Base-by-base conservation (phyloP, 2,113 vertebrate species). In the Carassius auratus region DNA sequence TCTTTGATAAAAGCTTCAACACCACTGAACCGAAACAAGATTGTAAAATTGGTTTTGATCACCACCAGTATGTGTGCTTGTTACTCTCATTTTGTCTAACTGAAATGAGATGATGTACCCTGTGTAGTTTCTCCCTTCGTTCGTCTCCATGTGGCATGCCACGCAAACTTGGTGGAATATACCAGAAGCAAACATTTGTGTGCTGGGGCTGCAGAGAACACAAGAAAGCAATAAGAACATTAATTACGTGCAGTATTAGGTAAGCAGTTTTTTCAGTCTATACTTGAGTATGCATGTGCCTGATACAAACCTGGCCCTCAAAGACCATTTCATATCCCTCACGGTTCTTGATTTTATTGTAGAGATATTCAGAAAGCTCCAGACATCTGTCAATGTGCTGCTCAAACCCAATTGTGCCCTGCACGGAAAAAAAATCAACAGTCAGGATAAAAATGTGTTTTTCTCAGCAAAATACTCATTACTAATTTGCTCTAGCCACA, bases 161-260 rank as follows among this genome's bases (percentile, higher is more conserved):
- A 88, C 97, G 94, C 88, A 99, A 93, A 91, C 97, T 98, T 89
- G 96, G 97, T 0, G 98, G 98, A 91, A 99, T 94, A 89, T 97
- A 99, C 98, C 98, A 99, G 93, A 99, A 99, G 76, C 98, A 99
- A 83, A 99, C 97, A 1, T 99, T 99, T 85, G 98, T 99, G 90
- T 99, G 98, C 89, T 99, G 97, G 2, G 98, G 98, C 98, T 99
- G 91, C 36, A 91, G 85, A 89, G 80, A 78, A 42, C 73, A n/a
- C 57, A 50, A 84, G n/a, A 19, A 81, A 23, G 38, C 13, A 66
- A 13, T 15, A 5, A 52, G 17, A 50, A 71, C 57, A 55, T 5
- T 17, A 23, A 64, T 83, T 71, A 81, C 23, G 17, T 30, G 0
- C 4, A 33, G 42, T 50, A 26, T 81, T 30, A 68, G 38, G 14